Percentiles rank a stretch among this genome's conserved stretches.
Conservation (phyloP, 2,113 vertebrate species). For the Copsychus sechellarum region DNA sequence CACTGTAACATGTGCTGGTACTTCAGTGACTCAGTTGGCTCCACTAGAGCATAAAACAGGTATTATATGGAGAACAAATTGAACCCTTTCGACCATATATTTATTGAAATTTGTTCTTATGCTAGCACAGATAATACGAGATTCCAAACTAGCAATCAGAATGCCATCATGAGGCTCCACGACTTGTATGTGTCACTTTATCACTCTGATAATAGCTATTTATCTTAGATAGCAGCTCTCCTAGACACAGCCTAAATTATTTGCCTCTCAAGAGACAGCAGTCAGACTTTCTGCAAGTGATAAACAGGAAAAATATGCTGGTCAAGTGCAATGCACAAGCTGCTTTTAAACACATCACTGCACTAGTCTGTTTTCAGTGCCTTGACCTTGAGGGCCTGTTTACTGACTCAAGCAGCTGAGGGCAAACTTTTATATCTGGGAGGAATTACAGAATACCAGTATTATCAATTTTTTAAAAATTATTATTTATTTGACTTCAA, state of each 20-base stretch:
- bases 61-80: constrained; percentile 10
- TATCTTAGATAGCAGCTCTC: neutral
- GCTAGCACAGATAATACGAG: neutral
- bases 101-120: neutral
- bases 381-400: neutral
- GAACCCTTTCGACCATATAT: neutral
- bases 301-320: constrained; percentile 12
- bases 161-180: neutral
- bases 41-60: neutral
- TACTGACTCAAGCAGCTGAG: neutral
- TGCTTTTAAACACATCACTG: neutral
- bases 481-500: neutral
- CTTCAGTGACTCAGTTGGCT: neutral
- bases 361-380: neutral
- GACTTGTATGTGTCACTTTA: neutral
- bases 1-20: neutral
- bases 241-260: neutral
- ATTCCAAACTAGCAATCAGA: constrained; percentile 16
- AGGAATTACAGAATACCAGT: neutral
- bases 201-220: neutral
- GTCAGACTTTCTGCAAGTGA: neutral
- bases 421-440: neutral
- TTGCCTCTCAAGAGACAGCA: constrained; percentile 8
- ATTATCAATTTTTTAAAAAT: neutral
- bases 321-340: neutral